These are phyloP conservation scores for Heterotilapia buettikoferi DNA, from an alignment of 2,113 vertebrate genomes.

Conservation along the genomic window DNA sequence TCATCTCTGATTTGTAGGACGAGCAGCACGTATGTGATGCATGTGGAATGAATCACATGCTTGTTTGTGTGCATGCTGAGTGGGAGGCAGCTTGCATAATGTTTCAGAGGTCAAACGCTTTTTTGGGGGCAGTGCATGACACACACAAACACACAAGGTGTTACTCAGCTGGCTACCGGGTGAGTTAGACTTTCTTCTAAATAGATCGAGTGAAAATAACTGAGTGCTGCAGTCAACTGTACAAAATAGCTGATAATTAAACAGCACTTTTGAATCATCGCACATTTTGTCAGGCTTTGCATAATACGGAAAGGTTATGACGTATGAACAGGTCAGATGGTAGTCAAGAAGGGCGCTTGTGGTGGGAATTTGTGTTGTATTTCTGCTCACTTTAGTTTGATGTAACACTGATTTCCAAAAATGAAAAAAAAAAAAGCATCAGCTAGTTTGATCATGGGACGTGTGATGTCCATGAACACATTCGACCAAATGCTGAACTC, in stretches of 20 bases:
- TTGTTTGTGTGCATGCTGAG: background rate
- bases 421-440: fast-evolving
- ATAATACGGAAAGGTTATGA: background rate
- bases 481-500: background rate
- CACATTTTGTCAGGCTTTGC: background rate
- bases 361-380: background rate
- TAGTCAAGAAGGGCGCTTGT: background rate
- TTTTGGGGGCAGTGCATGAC: slow-evolving; percentile 18
- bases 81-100: slow-evolving; percentile 43
- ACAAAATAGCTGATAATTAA: background rate
- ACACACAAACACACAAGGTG: background rate
- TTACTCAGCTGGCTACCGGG: slow-evolving; percentile 8
- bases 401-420: background rate
- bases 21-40: background rate
- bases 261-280: background rate
- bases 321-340: background rate
- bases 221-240: background rate
- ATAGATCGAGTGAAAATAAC: background rate
- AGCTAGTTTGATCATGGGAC: background rate
- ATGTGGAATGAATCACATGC: slow-evolving; percentile 7
- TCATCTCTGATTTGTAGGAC: background rate
- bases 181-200: background rate
- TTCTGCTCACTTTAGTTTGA: background rate
- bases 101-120: slow-evolving; percentile 38
- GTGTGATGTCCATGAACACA: background rate